Evolutionary conservation across 2,113 vertebrate species (phyloP), one percentile per base, ranked within the genome.

Genomic region (Martes martes): DNA sequence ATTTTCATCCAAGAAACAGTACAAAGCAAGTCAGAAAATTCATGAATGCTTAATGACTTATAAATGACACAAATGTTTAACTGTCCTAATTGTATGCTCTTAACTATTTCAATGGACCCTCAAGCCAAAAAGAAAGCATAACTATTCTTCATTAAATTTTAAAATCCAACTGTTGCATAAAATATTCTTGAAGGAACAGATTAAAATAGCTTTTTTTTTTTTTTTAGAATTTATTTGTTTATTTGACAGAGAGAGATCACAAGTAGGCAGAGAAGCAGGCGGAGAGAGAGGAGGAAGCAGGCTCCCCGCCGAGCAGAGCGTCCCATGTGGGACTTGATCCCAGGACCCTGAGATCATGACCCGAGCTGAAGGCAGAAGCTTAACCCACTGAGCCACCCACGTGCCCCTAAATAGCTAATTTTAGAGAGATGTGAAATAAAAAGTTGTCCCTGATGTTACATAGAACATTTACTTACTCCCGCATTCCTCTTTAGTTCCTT

Each of bases 381-480:
- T 42, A 42, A 42, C 39, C 39, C 39, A 42, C 39, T 42, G 39
- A 42, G 39, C 39, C 39, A 42, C 39, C 39, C 39, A 42, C 0
- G 39, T 5, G 39, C 39, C 39, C 39, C 39, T 42, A 42, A 89
- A 71, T 15, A 93, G 88, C 39, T 93, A 33, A 71, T 26, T 96
- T 90, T 50, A 94, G 92, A 95, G 55, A 67, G n/a, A 93, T 15
- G 33, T 11, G 69, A 90, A 73, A 86, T 89, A 67, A 71, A 85
- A 91, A 85, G 26, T 11, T 59, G 31, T 28, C 52, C 95, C 0
- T 73, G 6, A 15, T 19, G 50, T 83, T 95, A 94, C 57, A 95
- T 0, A 82, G 15, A 83, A 79, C 8, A 65, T 85, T 87, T 96
- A 82, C 99, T 99, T 99, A 99, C 99, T 98, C 59, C 91, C 73